Evolutionary conservation across 2,888 invertebrate genomes (phyloP).

Genomic region (Dromius quadrimaculatus): DNA sequence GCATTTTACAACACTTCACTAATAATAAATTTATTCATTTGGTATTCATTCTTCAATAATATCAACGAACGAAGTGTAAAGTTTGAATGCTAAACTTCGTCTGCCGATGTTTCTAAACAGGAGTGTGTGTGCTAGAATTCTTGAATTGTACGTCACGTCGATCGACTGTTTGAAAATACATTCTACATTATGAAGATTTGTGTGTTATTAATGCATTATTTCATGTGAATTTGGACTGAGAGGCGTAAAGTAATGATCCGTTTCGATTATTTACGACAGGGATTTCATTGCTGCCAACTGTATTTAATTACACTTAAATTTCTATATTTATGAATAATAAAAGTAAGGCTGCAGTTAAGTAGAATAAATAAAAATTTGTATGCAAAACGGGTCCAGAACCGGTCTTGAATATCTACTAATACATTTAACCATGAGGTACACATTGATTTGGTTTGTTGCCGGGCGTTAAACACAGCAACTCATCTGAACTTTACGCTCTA

Average conservation of each 20-base stretch:
- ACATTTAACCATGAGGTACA: too few relatives aligned
- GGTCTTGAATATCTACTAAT: too few relatives aligned
- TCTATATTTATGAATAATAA: too few relatives aligned
- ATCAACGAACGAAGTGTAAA: neutral
- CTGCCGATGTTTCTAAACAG: conserved; percentile 5
- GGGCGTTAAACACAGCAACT: too few relatives aligned
- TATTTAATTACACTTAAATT: too few relatives aligned
- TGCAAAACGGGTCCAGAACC: too few relatives aligned
- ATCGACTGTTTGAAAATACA: neutral
- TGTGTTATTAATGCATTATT: conserved; percentile 15
- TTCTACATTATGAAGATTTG: conserved; percentile 6
- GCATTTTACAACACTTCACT: conserved; percentile 5
- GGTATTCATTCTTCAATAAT: neutral
- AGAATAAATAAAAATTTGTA: too few relatives aligned
- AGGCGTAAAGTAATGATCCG: neutral
- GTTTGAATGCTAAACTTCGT: neutral
- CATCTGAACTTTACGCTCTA: too few relatives aligned
- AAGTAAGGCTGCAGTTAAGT: too few relatives aligned
- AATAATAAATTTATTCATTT: neutral
- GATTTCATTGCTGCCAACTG: too few relatives aligned
- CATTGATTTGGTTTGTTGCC: too few relatives aligned
- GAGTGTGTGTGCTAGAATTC: neutral
- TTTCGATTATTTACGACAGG: neutral
- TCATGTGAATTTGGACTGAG: neutral
- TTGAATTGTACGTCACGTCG: conserved; percentile 3